Base-by-base conservation (phyloP, 64 coral and sea anemone genomes). In the Hydrozoanthus tunicans region DNA sequence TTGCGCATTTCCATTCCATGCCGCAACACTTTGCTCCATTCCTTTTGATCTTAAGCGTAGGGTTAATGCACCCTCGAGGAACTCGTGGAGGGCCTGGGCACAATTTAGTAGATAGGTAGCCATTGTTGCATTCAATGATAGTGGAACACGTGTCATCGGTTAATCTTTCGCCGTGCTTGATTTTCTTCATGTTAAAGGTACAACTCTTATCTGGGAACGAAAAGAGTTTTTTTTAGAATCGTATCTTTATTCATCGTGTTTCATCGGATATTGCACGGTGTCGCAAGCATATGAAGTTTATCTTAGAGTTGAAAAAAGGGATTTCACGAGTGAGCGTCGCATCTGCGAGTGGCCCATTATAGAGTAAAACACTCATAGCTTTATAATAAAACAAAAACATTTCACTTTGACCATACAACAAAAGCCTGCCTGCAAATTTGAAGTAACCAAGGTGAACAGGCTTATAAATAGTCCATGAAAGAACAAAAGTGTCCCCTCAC, bases 111-210 rank as follows among this genome's bases (percentile, higher is more conserved):
- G 91, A 72, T 15, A 96, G 78, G 92, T 94, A 96, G 24, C 95
- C 95, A 79, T 96, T 90, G 71, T 88, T 96, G 13, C 95, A 96
- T 83, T 96, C 92, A 71, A 96, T 86, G 59, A 96, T 84, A 25
- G 86, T 75, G 6, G 95, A 90, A 15, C 95, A 96, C 58, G 95
- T 94, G 59, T 70, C 92, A 66, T 93, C 95, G 52, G 95, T 96
- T 56, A 96, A 79, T 74, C 78, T 90, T 54, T 96, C 95, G 3
- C 95, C 95, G 65, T 96, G 81, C 51, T 86, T 86, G 20, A 96
- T 79, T 59, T 94, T 96, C 13, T 81, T 77, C 5, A 91, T 86
- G 55, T 93, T 90, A 62, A 91, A 96, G 8, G 51, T 77, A 63
- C 95, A 96, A 11, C 92, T 94, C 52, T 94, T 96, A 81, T 96